Evolutionary conservation across 2,888 invertebrate genomes (phyloP).

Genomic region (Thyatira batis): DNA sequence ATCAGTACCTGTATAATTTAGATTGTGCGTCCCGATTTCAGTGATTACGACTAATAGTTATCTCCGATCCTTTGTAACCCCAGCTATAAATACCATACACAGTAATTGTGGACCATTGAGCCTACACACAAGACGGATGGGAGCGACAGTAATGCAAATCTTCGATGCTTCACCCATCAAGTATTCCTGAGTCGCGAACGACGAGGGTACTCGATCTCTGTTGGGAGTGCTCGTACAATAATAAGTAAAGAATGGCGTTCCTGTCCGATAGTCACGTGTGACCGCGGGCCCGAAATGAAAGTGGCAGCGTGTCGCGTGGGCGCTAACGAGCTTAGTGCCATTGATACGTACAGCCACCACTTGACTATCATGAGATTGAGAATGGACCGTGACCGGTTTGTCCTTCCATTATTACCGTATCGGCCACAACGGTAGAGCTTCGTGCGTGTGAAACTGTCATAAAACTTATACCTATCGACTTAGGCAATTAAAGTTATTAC

Average conservation of each 20-base stretch:
- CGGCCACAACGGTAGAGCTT: slow-evolving; percentile 12
- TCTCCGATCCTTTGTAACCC: slow-evolving; percentile 35
- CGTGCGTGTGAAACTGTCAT: slow-evolving; percentile 12
- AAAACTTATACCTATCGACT: slow-evolving; percentile 2
- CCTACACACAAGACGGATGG: slow-evolving; percentile 51
- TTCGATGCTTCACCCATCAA: slow-evolving; percentile 51
- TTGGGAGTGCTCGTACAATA: slow-evolving; percentile 39
- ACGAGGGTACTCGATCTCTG: slow-evolving; percentile 52
- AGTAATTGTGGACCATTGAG: slow-evolving; percentile 55
- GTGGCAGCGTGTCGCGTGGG: slow-evolving; percentile 77
- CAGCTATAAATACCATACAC: slow-evolving; percentile 44
- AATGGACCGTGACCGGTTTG: slow-evolving; percentile 51
- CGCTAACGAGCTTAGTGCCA: slow-evolving; percentile 39
- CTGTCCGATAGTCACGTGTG: slow-evolving; percentile 65
- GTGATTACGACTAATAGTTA: slow-evolving; percentile 40
- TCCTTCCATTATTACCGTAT: slow-evolving; percentile 31
- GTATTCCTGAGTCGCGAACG: slow-evolving; percentile 43
- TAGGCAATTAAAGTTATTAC: neutral
- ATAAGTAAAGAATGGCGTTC: slow-evolving; percentile 60
- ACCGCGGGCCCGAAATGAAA: slow-evolving; percentile 68
- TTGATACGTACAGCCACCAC: slow-evolving; percentile 42
- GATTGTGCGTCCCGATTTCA: slow-evolving; percentile 25
- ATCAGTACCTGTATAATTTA: slow-evolving; percentile 9
- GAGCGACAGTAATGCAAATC: slow-evolving; percentile 66
- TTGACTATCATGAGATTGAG: slow-evolving; percentile 69